phyloP scores from a whole-genome alignment of 2,888 invertebrate species.

The Pristionchus japonicus region DNA sequence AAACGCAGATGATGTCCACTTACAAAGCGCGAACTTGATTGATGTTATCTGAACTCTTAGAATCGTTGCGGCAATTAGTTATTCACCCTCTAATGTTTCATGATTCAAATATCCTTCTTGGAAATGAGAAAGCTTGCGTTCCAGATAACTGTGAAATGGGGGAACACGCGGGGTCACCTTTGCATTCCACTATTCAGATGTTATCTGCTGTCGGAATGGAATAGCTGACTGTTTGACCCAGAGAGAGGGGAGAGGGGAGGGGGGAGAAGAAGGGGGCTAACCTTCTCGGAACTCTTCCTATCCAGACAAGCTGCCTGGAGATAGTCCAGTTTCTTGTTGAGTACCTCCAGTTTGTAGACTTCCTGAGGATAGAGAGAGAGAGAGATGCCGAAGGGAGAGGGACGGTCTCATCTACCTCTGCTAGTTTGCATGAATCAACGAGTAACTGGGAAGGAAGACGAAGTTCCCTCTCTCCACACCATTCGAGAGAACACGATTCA shows the following conservation, averaged over 20 bases:
- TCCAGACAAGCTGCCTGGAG: slow-evolving; percentile 26
- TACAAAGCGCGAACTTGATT: no score
- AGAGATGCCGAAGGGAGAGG: neutral
- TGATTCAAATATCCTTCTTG: no score
- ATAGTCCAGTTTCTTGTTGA: slow-evolving; percentile 30
- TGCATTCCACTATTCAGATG: neutral
- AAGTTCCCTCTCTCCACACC: slow-evolving; percentile 41
- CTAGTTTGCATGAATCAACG: slow-evolving; percentile 18
- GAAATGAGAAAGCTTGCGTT: neutral
- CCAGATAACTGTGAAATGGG: neutral
- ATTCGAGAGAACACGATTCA: slow-evolving; percentile 21
- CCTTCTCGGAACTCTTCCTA: neutral
- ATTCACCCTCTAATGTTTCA: no score
- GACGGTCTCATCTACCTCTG: neutral
- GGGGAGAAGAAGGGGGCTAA: neutral
- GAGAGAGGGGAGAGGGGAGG: no score
- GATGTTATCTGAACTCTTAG: no score
- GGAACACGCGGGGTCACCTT: neutral
- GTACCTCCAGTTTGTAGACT: slow-evolving; percentile 31
- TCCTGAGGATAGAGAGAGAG: neutral
- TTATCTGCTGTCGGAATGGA: neutral
- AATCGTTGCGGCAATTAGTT: no score
- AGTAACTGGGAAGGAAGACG: slow-evolving; percentile 15
- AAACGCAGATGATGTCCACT: no score
- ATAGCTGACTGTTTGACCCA: neutral